A percentile compares a stretch with the other conserved stretches of the same genome.
Evolutionary conservation across 2,113 vertebrate species (phyloP).

Genomic region (Alligator sinensis): DNA sequence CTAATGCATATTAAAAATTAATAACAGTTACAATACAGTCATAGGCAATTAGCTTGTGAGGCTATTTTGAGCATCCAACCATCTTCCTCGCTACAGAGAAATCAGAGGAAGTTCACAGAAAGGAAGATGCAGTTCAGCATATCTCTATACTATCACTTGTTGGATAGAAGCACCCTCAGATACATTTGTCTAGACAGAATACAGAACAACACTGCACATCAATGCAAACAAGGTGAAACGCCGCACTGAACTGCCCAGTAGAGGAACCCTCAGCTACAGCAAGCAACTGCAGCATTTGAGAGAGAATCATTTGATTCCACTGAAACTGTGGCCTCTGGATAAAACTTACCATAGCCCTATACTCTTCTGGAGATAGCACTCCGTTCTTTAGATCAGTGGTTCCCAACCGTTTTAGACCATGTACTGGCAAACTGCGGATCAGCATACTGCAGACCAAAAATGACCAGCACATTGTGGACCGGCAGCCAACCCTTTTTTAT

Average conservation of each 20-base stretch:
- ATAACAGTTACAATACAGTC: background rate
- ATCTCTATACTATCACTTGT: background rate
- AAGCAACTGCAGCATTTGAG: background rate
- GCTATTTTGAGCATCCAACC: conserved; percentile 32
- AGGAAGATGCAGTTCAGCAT: background rate
- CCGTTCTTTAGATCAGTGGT: fast-evolving
- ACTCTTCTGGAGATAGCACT: background rate
- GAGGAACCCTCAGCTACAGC: background rate
- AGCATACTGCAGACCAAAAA: too few species aligned
- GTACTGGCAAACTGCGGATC: background rate
- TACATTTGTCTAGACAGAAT: fast-evolving
- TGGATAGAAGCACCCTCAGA: fast-evolving
- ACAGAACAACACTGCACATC: fast-evolving
- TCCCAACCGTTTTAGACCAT: background rate
- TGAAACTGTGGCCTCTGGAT: background rate
- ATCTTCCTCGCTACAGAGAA: conserved; percentile 14
- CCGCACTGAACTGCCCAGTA: background rate
- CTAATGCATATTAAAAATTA: conserved; percentile 43
- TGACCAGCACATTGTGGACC: too few species aligned
- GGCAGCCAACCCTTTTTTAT: background rate
- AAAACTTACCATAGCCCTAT: fast-evolving
- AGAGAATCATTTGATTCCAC: background rate
- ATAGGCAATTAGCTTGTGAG: conserved; percentile 30
- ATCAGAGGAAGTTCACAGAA: background rate
- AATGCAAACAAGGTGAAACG: background rate